Base-by-base conservation (phyloP, 2,797 vertebrate species). In the Pipistrellus pipistrellus region DNA sequence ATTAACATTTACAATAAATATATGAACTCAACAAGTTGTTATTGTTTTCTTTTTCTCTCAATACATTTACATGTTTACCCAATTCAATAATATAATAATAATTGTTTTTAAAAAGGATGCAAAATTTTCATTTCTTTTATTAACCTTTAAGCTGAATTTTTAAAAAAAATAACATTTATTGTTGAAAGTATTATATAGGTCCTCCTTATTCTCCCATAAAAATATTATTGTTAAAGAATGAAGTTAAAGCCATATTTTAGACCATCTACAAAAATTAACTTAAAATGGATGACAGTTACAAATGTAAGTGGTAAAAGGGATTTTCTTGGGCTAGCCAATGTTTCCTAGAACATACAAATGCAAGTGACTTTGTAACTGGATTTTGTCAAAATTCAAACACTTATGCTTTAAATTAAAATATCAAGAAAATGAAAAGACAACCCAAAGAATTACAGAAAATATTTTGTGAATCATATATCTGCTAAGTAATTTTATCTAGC, bases 31-130 rank as follows among this genome's bases (percentile, higher is more conserved):
- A 25, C 6, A 84, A 48, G 17, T 11, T 55, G 86, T 59, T 55
- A 48, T 77, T 78, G 41, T 57, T 80, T 68, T 30, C 3, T 77
- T 95, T 81, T 77, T 73, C 41, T 88, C 35, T 77, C n/a, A 71
- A 64, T 0, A 48, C 8, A 90, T 23, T 72, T 71, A 38, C 15
- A n/a, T 53, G 3, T 44, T 76, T 81, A 55, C 8, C 27, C 17
- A 6, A 89, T n/a, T 51, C 48, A 91, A 72, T 9, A 71, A 62
- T 4, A 75, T 3, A 1, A 41, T 69, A 23, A 48, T 96, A 94
- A 62, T 75, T 57, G n/a, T 11, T 75, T 78, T 8, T 10, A 21
- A 68, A 35, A 27, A 78, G 2, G 2, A 3, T 77, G 7, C 2
- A 85, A 76, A n/a, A 18, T 41, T 64, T 93, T 75, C 17, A n/a